These are phyloP conservation scores for Anthonomus grandis DNA, from an alignment of 1,140 invertebrate genomes.

Conservation along the genomic window DNA sequence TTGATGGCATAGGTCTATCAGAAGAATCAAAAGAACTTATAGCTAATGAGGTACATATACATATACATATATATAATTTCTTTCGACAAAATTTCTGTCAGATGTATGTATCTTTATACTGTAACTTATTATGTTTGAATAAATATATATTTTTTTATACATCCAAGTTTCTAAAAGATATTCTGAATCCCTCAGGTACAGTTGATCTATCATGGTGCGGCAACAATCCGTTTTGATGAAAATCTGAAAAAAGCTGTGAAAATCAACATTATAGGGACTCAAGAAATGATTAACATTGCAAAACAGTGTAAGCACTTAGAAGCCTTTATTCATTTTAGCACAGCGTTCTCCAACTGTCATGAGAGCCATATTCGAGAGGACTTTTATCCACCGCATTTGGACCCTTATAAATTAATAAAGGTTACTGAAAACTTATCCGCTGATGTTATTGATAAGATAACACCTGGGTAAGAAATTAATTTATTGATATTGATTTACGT, in stretches of 20 bases:
- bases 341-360: constrained; percentile 70
- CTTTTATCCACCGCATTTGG: constrained; percentile 69
- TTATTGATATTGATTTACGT: no score
- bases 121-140: no score
- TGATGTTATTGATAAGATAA: constrained; percentile 38
- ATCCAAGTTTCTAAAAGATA: no score
- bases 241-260: constrained; percentile 58
- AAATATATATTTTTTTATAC: no score
- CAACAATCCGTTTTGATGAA: constrained; percentile 67
- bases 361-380: constrained; percentile 60
- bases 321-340: constrained; percentile 70
- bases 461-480: constrained; percentile 64
- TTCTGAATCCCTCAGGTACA: no score
- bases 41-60: no score
- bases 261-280: constrained; percentile 65
- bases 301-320: constrained; percentile 68
- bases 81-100: no score
- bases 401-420: constrained; percentile 60
- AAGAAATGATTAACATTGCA: constrained; percentile 62
- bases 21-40: constrained; percentile 59
- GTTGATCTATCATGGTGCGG: constrained; percentile 63
- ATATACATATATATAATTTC: no score
- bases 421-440: constrained; percentile 54
- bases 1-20: constrained; percentile 66
- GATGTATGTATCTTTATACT: no score